Base-by-base conservation (phyloP, 2,888 invertebrate genomes). In the Acrocera orbiculus region DNA sequence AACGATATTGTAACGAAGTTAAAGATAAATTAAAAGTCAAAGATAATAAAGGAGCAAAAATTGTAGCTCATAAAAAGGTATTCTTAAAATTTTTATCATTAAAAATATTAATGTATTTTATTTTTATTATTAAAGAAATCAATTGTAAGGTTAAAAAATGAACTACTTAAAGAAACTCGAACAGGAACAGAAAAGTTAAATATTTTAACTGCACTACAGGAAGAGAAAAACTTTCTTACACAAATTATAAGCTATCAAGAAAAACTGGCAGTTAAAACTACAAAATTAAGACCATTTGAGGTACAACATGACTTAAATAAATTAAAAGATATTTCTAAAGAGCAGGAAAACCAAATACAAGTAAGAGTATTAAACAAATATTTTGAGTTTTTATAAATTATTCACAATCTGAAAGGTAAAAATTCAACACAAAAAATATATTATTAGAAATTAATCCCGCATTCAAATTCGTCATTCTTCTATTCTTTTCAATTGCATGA, bases 171-270 rank as follows among this genome's bases (percentile, higher is more conserved):
- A 36, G 52, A 61, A 17, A 62, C 67, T 4, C 61, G 63, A 39
- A 58, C 62, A 20, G 68, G 70, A 40, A 69, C 70, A 0, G 62
- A 65, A 36, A 66, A 67, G 40, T 42, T 67, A 20, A 68, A 68
- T 44, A 53, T 72, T 11, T 40, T 70, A 5, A 59, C 64, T 2
- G 52, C 68, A n/a, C 51, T 73, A 17, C 64, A 63, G 27, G 64
- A 64, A 31, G 70, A 73, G 42, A 64, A 64, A 42, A 53, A 58
- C 4, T 58, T 64, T 33, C 46, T 72, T n/a, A 46, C 49, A 3
- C 58, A 58, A 27, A 36, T 64, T 5, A 43, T 67, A 10, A 50
- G 52, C 11, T 41, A 47, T 16, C 65, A 67, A 46, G 39, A 44
- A 3, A 48, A 47, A 20, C 11, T 34, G 8, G 16, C 27, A 15